Conservation (phyloP, 1,140 invertebrate genomes). For the Gryon sp. region DNA sequence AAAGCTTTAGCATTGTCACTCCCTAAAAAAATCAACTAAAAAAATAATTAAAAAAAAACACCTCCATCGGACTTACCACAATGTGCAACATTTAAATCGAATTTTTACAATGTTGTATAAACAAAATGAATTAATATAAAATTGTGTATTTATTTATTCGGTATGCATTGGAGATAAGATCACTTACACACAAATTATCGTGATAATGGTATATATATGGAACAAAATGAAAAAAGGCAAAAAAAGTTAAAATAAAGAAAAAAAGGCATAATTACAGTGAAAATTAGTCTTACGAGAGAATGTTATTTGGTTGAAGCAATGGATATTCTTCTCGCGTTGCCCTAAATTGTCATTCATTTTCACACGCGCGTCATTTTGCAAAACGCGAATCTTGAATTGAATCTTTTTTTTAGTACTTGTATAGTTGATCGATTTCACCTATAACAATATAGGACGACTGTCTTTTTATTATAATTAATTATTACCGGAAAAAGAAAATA, state of each 20-base stretch:
- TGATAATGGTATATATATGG: conserved; percentile 24
- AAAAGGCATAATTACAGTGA: too few relatives aligned
- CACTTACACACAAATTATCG: conserved; percentile 46
- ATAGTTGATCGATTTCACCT: conserved; percentile 67
- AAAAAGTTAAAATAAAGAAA: too few relatives aligned
- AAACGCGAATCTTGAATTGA: conserved; percentile 1
- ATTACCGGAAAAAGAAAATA: conserved; percentile 50
- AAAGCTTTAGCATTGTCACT: conserved; percentile 73
- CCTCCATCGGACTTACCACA: conserved; percentile 68
- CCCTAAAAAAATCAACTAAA: conserved; percentile 65
- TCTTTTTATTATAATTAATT: conserved; percentile 32
- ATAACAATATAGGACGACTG: conserved; percentile 51
- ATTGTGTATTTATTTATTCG: conserved; percentile 80
- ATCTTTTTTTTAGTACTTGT: conserved; percentile 70
- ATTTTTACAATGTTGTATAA: conserved; percentile 79
- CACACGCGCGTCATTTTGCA: too few relatives aligned
- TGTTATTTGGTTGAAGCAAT: conserved; percentile 61
- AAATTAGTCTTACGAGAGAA: conserved; percentile 56
- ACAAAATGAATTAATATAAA: conserved; percentile 80
- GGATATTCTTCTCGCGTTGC: neutral
- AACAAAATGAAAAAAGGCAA: conserved; percentile 36
- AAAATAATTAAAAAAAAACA: conserved; percentile 41
- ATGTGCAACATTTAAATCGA: conserved; percentile 74
- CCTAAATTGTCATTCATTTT: too few relatives aligned
- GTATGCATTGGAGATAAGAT: conserved; percentile 63